Percentiles rank a stretch among this genome's conserved stretches.
These are phyloP conservation scores for Heterotis niloticus DNA, from an alignment of 2,113 vertebrate genomes.

Conservation along the genomic window DNA sequence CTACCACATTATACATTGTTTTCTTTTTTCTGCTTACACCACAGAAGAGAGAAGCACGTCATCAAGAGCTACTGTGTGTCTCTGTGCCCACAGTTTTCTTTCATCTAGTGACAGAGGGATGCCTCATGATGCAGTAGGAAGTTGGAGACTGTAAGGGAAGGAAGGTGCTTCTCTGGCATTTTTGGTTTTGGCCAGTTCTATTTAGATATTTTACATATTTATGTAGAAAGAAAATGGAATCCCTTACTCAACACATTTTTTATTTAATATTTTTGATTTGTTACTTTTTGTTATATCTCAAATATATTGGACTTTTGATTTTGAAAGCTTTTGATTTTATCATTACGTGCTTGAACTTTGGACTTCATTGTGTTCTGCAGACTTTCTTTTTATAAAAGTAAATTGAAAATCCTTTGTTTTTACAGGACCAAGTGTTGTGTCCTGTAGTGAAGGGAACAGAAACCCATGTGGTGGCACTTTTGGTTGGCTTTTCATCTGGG, in stretches of 20 bases:
- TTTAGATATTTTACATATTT: not conserved
- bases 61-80: not conserved
- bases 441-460: not conserved
- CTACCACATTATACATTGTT: not conserved
- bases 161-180: not conserved
- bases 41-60: not conserved
- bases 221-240: no score
- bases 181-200: not conserved
- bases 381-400: not conserved
- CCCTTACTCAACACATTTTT: no score
- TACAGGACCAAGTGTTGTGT: not conserved
- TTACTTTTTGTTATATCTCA: no score
- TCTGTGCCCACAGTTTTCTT: not conserved
- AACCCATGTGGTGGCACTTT: not conserved
- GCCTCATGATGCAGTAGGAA: not conserved
- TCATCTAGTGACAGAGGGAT: not conserved
- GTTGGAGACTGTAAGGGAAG: not conserved
- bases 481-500: not conserved
- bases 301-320: no score
- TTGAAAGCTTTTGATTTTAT: not conserved
- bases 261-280: no score
- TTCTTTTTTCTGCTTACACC: not conserved
- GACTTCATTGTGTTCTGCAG: not conserved
- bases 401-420: not conserved
- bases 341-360: not conserved